Conservation (phyloP, 2,797 vertebrate species). For the Phalanger gymnotis region DNA sequence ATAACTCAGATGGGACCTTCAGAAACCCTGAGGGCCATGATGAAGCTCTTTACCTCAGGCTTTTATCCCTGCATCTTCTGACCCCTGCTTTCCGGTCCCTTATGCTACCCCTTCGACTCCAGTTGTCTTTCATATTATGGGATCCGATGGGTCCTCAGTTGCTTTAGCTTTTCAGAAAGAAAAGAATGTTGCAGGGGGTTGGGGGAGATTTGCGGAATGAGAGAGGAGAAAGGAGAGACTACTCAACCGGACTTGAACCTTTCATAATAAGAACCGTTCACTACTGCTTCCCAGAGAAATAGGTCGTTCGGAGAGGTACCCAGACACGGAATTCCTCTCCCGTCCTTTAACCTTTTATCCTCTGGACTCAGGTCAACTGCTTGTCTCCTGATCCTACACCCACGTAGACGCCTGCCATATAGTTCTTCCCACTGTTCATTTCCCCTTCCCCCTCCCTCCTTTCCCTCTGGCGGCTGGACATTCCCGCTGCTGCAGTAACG, state of each 20-base stretch:
- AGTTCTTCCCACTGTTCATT: not conserved
- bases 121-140: not conserved
- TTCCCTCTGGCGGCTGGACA: not conserved
- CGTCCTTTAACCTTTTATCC: rapidly evolving
- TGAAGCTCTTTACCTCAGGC: not conserved
- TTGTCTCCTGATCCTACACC: not conserved
- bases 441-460: not conserved
- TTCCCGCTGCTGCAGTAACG: slow-evolving; percentile 51
- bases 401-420: too few relatives aligned
- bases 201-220: not conserved
- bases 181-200: not conserved
- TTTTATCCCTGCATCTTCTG: not conserved
- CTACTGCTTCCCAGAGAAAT: slow-evolving; percentile 73
- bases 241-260: slow-evolving; percentile 43
- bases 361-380: not conserved
- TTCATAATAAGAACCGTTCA: slow-evolving; percentile 46
- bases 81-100: not conserved
- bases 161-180: not conserved
- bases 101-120: not conserved
- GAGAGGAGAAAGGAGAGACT: not conserved
- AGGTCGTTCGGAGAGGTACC: slow-evolving; percentile 63
- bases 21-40: not conserved
- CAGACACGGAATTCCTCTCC: not conserved
- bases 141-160: not conserved
- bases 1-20: not conserved